These are phyloP conservation scores for Phyllotis vaccarum DNA, from an alignment of 2,797 vertebrate species.

Conservation along the genomic window DNA sequence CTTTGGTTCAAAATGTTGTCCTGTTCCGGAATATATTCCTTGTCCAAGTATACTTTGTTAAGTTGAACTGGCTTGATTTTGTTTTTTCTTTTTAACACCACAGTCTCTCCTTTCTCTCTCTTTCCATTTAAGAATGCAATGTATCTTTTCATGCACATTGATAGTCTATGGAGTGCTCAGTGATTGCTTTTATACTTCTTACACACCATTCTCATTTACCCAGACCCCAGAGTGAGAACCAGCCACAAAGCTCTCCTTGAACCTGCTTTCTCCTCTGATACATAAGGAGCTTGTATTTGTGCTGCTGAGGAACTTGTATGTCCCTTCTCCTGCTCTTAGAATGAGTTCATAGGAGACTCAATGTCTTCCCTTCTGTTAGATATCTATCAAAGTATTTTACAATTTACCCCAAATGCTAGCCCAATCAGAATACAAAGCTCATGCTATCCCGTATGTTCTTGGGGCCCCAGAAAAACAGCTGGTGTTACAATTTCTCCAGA, in stretches of 20 bases:
- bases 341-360: background rate
- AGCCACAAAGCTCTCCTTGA: background rate
- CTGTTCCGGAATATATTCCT: background rate
- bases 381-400: background rate
- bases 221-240: background rate
- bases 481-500: background rate
- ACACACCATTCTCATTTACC: background rate
- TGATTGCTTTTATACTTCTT: conserved; percentile 14
- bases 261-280: background rate
- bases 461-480: background rate
- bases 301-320: no score
- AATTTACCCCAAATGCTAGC: background rate
- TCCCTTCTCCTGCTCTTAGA: background rate
- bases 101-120: background rate
- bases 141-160: background rate
- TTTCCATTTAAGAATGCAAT: background rate
- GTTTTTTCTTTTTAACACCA: background rate
- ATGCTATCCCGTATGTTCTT: background rate
- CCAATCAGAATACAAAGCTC: background rate
- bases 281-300: background rate
- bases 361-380: background rate
- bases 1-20: background rate
- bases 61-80: background rate
- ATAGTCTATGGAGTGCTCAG: background rate
- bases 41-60: background rate